phyloP scores from a whole-genome alignment of 2,113 vertebrate genomes.

The Actinemys pallida region DNA sequence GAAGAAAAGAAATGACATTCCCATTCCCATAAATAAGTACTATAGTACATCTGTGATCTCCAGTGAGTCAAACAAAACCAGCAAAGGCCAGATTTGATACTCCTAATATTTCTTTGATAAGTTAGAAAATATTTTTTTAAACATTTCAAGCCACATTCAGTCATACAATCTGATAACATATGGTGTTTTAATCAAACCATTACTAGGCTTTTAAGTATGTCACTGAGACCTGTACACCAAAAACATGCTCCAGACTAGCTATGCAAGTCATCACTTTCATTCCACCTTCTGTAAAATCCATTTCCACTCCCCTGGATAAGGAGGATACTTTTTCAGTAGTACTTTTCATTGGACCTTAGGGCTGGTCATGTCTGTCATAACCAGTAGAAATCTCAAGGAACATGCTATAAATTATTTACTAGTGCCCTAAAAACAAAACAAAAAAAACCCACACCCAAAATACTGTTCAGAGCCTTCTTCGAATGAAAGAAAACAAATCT shows the following conservation, averaged over 20 bases:
- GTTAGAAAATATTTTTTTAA: neutral
- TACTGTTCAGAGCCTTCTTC: neutral
- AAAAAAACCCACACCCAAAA: neutral
- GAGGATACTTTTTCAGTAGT: neutral
- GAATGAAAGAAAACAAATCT: neutral
- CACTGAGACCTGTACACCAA: neutral
- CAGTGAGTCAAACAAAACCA: neutral
- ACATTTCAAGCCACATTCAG: neutral
- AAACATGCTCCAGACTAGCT: neutral
- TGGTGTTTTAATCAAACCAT: neutral
- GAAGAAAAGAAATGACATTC: neutral
- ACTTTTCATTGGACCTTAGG: neutral
- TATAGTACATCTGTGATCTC: neutral
- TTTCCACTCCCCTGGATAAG: neutral
- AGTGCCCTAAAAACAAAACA: neutral
- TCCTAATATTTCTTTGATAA: neutral
- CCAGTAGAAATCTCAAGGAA: neutral
- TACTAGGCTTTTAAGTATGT: neutral
- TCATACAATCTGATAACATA: neutral
- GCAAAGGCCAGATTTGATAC: neutral
- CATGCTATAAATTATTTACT: neutral
- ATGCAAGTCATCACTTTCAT: neutral
- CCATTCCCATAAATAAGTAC: too few relatives aligned
- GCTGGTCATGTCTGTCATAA: neutral
- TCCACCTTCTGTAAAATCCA: neutral